Evolutionary conservation across 2,888 invertebrate species (phyloP), one percentile per base, ranked within the genome.

Genomic region (Scelioninae gen. 2): DNA sequence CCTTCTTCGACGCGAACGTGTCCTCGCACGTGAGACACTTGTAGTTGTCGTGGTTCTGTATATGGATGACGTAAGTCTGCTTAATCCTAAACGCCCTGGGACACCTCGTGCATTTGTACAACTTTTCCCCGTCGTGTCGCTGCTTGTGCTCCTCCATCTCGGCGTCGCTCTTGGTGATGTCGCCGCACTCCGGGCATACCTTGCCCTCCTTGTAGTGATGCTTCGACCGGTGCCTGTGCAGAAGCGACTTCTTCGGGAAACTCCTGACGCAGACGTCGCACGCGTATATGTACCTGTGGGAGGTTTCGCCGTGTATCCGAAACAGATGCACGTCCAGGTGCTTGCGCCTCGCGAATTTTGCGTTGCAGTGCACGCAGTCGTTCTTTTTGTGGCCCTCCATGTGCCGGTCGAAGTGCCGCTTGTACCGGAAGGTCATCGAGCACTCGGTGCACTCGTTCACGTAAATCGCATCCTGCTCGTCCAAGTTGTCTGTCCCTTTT

Each of bases 331-430:
- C 78, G 5, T 82, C 82, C 10, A 86, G 74, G 50, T 85, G 82
- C 58, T 82, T 82, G 16, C 83, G 78, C 15, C 81, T 73, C 0
- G 86, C 84, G 61, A 86, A 82, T 53, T 83, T 83, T 22, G 81
- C 81, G 58, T 79, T 81, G 65, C 86, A 86, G 53, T 82, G 81
- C 2, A 81, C 78, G 45, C 86, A 86, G 65, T 85, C 84, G 64
- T 86, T 86, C 35, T 83, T 79, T 37, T 82, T 80, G 64, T 85
- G 86, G 1, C 85, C 85, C 70, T 84, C 82, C 64, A 84, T 65
- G 57, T 86, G 86, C 15, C 82, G 76, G 39, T 83, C 81, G 48
- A 84, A 80, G 43, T 84, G 83, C 33, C 83, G 79, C 74, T 84
- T 83, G 37, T 83, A 82, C 22, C 77, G 77, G 25, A 85, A 85